Conservation (phyloP, 2,797 vertebrate species). For the Sebastes dallii region DNA sequence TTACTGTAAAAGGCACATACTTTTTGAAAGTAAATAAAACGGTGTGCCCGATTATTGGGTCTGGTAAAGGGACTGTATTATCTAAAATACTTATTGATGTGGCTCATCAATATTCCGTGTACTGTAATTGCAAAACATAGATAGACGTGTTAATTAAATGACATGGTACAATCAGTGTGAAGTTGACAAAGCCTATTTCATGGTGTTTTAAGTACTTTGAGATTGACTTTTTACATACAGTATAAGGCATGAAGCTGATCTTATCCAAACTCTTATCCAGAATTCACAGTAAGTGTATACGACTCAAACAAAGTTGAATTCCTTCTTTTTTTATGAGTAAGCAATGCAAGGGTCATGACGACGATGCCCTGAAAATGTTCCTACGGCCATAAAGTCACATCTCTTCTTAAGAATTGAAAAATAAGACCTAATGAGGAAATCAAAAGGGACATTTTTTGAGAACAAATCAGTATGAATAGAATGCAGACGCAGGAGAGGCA, state of each 20-base stretch:
- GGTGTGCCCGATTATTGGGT: constrained; percentile 61
- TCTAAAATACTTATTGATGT: constrained; percentile 71
- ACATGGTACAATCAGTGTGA: constrained; percentile 40
- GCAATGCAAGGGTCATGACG: not conserved
- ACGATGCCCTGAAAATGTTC: constrained; percentile 1
- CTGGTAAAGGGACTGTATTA: constrained; percentile 44
- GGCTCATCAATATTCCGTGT: constrained; percentile 64
- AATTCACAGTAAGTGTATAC: not conserved
- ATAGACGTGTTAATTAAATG: constrained; percentile 66
- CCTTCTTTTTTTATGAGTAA: not conserved
- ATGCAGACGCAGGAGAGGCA: not conserved
- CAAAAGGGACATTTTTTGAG: not conserved
- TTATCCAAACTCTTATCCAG: constrained; percentile 11
- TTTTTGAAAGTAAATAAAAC: constrained; percentile 77
- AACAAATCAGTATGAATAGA: constrained; percentile 3
- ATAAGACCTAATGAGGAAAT: not conserved
- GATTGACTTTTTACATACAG: constrained; percentile 17
- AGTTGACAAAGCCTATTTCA: constrained; percentile 50
- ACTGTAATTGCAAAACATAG: constrained; percentile 58
- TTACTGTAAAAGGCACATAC: constrained; percentile 73
- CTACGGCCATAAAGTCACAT: not conserved
- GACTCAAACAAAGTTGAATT: constrained; percentile 3
- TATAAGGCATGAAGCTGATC: not conserved
- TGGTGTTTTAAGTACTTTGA: constrained; percentile 35
- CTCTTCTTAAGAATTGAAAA: constrained; percentile 3